Base-by-base conservation (phyloP, 2,888 invertebrate species). In the Lasius platythorax region DNA sequence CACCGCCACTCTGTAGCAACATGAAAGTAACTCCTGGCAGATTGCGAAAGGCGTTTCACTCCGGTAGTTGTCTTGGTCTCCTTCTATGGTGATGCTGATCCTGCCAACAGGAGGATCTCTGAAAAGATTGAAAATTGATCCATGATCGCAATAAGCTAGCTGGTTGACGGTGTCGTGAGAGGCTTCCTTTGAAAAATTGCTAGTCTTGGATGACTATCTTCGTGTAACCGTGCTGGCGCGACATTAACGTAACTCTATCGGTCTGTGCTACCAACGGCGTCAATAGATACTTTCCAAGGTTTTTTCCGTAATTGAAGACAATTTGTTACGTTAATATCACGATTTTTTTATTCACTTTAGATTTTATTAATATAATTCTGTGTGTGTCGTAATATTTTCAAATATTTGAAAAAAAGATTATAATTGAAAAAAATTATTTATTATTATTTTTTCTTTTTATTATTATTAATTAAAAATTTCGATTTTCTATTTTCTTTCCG, bases 1-100 rank as follows among this genome's bases (percentile, higher is more conserved):
- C 90, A 92, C 91, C 90, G 90, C 90, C 92, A 90, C 91, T 91
- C 89, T 89, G 89, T 87, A 90, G 90, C 85, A 87, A 92, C 92
- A 91, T 91, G 93, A 93, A 92, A 93, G 92, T 91, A 92, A 92
- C 92, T 93, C 88, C 89, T 90, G 90, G 90, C 91, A 91, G 92
- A 92, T 93, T 93, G 92, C 91, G 85, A 88, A 87, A 92, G 90
- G 86, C 92, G 91, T 91, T 89, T 93, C 90, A 91, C 91, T 88
- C 91, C 87, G 79, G 76, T 28, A 61, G 61, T 46, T 46, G 84
- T 78, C 83, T 63, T 70, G 75, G 84, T 76, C 82, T 86, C 78
- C 83, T 85, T 70, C 86, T 73, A 72, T 70, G 75, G 53, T 43
- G 68, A 46, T 72, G 64, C 76, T 82, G 82, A 75, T 84, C 81